phyloP scores from a whole-genome alignment of 2,113 vertebrate species.

The Sebastes fasciatus region DNA sequence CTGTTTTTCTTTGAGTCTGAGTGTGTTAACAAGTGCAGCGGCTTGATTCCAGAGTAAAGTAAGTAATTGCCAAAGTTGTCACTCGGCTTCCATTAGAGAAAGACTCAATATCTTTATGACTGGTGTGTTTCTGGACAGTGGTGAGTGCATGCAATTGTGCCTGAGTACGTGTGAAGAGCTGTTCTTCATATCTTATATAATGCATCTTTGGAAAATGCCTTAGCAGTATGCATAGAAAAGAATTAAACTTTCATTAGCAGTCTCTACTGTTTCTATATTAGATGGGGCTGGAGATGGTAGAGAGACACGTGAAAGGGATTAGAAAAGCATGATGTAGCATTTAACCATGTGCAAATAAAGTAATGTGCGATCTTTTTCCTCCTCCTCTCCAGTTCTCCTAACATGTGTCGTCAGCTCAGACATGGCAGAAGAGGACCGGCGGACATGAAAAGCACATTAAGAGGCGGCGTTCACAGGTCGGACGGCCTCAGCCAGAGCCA shows the following conservation, averaged over 20 bases:
- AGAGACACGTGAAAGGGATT: not conserved
- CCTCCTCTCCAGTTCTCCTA: not conserved
- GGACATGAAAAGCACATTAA: slow-evolving; percentile 71
- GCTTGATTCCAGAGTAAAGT: not conserved
- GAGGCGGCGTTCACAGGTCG: not conserved
- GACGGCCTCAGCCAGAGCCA: slow-evolving; percentile 25
- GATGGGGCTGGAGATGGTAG: not conserved
- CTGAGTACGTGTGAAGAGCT: not conserved
- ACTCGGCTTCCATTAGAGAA: not conserved
- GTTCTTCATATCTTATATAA: slow-evolving; percentile 5
- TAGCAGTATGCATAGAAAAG: not conserved
- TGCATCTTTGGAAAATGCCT: not conserved
- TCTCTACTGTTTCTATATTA: not conserved
- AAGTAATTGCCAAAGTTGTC: slow-evolving; percentile 3
- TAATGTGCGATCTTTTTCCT: not conserved
- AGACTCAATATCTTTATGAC: not conserved
- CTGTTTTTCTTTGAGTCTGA: not conserved
- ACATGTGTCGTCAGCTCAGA: slow-evolving; percentile 24
- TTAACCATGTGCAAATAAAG: not conserved
- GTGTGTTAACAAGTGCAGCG: slow-evolving; percentile 1
- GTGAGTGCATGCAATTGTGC: not conserved
- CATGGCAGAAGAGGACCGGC: not conserved
- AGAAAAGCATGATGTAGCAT: not conserved
- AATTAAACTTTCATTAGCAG: slow-evolving; percentile 12
- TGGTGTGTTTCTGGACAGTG: not conserved